Evolutionary conservation across 1,140 invertebrate species (phyloP).

Genomic region (Aphaenogaster ashmeadi): DNA sequence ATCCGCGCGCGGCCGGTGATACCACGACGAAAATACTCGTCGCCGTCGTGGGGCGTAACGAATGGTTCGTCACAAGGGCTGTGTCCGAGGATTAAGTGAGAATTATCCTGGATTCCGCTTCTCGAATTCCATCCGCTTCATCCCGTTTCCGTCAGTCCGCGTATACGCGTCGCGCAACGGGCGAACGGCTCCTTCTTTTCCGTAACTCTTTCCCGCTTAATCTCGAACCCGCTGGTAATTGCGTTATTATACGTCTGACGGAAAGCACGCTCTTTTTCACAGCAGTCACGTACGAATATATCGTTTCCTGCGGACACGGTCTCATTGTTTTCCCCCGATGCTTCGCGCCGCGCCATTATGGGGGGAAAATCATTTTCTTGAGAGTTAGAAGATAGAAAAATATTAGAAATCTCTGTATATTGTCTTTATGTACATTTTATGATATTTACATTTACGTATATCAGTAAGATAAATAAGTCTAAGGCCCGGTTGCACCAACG

Average conservation of each 20-base stretch:
- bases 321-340: conserved; percentile 28
- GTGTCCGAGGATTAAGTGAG: conserved; percentile 73
- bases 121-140: conserved; percentile 74
- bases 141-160: conserved; percentile 69
- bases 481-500: too few relatives aligned
- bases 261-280: conserved; percentile 34
- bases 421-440: not conserved
- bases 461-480: not conserved
- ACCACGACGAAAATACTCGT: conserved; percentile 71
- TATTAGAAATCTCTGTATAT: not conserved
- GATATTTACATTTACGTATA: not conserved
- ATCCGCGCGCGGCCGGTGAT: conserved; percentile 64
- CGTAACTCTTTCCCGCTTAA: conserved; percentile 66
- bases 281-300: conserved; percentile 56
- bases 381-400: conserved; percentile 5
- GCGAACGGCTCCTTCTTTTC: conserved; percentile 55
- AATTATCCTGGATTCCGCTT: conserved; percentile 74
- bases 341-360: not conserved
- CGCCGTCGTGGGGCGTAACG: conserved; percentile 46
- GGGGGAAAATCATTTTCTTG: conserved; percentile 5
- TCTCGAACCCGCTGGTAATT: conserved; percentile 71
- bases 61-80: conserved; percentile 62
- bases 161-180: conserved; percentile 38
- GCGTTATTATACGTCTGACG: conserved; percentile 57
- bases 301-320: conserved; percentile 17